Base-by-base conservation (phyloP, 2,113 vertebrate genomes). In the Rostratula benghalensis region DNA sequence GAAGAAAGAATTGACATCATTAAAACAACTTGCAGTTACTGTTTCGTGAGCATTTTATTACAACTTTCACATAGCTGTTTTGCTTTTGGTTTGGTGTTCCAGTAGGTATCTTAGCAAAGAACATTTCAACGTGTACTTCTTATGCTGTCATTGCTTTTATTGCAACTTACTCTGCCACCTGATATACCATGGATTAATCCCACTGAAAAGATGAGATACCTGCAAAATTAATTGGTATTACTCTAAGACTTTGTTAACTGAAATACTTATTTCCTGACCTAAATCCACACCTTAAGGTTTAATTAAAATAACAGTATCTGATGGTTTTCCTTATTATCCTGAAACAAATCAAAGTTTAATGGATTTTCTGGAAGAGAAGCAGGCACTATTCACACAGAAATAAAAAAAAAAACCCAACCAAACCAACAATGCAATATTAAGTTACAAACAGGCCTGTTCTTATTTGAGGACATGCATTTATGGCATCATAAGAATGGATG, bases 261-360 rank as follows among this genome's bases (percentile, higher is more conserved):
- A 91, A 96, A 83, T 31, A 53, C 37, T 51, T 31, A 81, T 76
- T 87, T 96, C 39, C 61, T 94, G 35, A 83, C 41, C 25, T 90
- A 76, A 94, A 85, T 84, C 35, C 59, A 74, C 4, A 33, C 81
- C 57, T 71, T 89, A 24, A 12, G 17, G 31, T 89, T 94, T 95
- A 96, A 97, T 95, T 92, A 91, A 93, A 94, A 83, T 51, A 6
- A 90, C 89, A 37, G 7, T 82, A 93, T 94, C 59, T 93, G 61
- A 61, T 81, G 41, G 2, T 69, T 96, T 93, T 93, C 31, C 48
- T 23, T 61, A 53, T 18, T 50, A 21, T 74, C 56, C 69, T 90
- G 60, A 89, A 31, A 50, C 35, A 24, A 83, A 69, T 65, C 25
- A 59, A 95, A 94, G 35, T 80, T 87, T 83, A 93, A 70, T 87